Evolutionary conservation across 1,140 invertebrate species (phyloP), one percentile per base, ranked within the genome.

Genomic region (Alviniconcha marisindica): DNA sequence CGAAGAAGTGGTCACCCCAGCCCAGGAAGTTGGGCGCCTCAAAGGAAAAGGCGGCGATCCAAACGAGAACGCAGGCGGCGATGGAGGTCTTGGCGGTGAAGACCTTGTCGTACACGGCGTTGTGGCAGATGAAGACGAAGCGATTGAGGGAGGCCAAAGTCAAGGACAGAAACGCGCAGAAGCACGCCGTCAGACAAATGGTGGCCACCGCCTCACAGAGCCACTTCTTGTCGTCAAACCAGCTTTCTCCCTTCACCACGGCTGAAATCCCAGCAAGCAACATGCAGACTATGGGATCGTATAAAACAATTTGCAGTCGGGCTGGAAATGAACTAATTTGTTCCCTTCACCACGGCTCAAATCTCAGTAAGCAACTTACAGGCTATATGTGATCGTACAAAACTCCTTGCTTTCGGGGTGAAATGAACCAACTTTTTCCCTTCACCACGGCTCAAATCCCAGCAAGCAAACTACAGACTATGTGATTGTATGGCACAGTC

Each of bases 21-120:
- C 90, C 91, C 15, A 91, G 24, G 77, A 91, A 90, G 84, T 92
- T 92, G 2, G 91, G 91, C 71, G 90, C 86, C 77, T 92, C 89
- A 5, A 90, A 88, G 12, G 90, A 51, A 60, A 90, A 91, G 5
- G 88, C 88, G 0, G 86, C 18, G 5, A 90, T 31, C 92, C 92
- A 93, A 15, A 86, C 82, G 0, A 83, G 14, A 1, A 89, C 5
- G 63, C 90, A 91, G 15, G 90, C 83, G 0, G 84, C 14, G 14
- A 88, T 82, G 38, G 86, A 88, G 10, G 83, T 83, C 1, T 78
- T 83, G 21, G 86, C 84, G 1, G 84, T 88, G 83, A 87, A 92
- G 12, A 92, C 71, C 14, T 66, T 79, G 48, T 87, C 81, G 77
- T 88, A 89, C 48, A 54, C 14, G 2, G 83, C 33, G 84, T 91